Conservation (phyloP, 2,797 vertebrate species). For the Dryobates pubescens region DNA sequence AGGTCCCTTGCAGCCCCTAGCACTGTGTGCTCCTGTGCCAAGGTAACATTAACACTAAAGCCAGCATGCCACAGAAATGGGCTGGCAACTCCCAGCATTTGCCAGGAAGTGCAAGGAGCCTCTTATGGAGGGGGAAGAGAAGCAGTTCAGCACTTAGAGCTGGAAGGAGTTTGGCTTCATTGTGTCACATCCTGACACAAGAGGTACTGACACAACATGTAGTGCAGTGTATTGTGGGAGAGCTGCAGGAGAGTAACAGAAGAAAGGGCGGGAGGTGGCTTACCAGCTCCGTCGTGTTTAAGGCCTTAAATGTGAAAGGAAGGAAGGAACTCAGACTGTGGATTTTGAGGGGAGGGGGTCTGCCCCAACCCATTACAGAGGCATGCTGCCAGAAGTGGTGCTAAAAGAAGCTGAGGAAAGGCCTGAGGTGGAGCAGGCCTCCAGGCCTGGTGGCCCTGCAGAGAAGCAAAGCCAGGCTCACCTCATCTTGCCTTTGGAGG, state of each 20-base stretch:
- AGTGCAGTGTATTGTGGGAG: not conserved
- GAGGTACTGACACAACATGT: no score
- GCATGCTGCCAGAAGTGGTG: not conserved
- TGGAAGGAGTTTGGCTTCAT: not conserved
- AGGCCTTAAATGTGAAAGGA: not conserved
- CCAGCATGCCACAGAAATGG: not conserved
- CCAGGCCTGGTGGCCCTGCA: not conserved
- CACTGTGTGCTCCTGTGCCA: not conserved
- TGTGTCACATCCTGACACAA: not conserved
- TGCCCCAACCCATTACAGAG: no score
- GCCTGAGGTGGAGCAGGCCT: not conserved
- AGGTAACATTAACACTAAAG: not conserved
- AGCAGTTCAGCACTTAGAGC: not conserved
- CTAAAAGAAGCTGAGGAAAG: not conserved
- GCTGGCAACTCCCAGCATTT: not conserved
- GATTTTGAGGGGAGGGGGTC: no score
- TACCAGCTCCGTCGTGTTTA: not conserved
- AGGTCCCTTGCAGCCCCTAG: no score
- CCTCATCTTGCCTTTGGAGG: conserved; percentile 99
- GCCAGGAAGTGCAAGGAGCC: not conserved
- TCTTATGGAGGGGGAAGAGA: not conserved
- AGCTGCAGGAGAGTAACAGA: not conserved
- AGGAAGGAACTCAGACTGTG: not conserved
- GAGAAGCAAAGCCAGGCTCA: conserved; percentile 66
- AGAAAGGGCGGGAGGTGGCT: not conserved